Evolutionary conservation across 2,888 invertebrate species (phyloP).

Genomic region (Latrodectus elegans): DNA sequence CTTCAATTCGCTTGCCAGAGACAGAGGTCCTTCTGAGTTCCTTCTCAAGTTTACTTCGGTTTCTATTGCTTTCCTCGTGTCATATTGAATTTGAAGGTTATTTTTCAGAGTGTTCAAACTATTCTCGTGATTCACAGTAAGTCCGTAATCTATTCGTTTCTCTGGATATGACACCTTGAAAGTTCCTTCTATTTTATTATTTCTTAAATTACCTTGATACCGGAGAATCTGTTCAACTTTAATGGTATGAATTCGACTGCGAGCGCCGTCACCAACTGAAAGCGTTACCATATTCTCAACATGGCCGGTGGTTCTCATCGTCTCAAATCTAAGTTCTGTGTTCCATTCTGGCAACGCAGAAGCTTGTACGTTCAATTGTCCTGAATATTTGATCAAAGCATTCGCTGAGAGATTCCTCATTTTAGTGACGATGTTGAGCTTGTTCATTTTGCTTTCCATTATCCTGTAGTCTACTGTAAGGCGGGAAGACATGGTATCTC

Average conservation of each 20-base stretch:
- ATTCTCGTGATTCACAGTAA: slow-evolving; percentile 62
- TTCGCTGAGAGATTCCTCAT: slow-evolving; percentile 63
- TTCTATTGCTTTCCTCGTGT: slow-evolving; percentile 24
- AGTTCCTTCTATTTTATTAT: slow-evolving; percentile 55
- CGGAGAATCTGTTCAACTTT: slow-evolving; percentile 63
- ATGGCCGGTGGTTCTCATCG: slow-evolving; percentile 66
- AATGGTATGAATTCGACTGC: slow-evolving; percentile 64
- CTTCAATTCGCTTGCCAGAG: slow-evolving; percentile 36
- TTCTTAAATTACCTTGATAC: slow-evolving; percentile 49
- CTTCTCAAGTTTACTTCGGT: slow-evolving; percentile 31
- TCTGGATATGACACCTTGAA: slow-evolving; percentile 63
- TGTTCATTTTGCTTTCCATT: slow-evolving; percentile 56
- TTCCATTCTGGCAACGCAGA: slow-evolving; percentile 66
- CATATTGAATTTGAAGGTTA: slow-evolving; percentile 52
- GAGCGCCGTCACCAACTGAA: slow-evolving; percentile 58
- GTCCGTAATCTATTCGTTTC: slow-evolving; percentile 52
- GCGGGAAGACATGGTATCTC: slow-evolving; percentile 58
- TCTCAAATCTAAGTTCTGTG: slow-evolving; percentile 63
- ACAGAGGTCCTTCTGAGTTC: slow-evolving; percentile 18
- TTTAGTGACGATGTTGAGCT: slow-evolving; percentile 64
- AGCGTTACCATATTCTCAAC: slow-evolving; percentile 62
- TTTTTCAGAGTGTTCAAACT: slow-evolving; percentile 48
- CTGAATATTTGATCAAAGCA: slow-evolving; percentile 59
- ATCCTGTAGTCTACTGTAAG: slow-evolving; percentile 67
- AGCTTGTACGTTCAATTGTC: slow-evolving; percentile 57